phyloP scores from a whole-genome alignment of 2,888 invertebrate genomes.

The Cosmopolites sordidus region DNA sequence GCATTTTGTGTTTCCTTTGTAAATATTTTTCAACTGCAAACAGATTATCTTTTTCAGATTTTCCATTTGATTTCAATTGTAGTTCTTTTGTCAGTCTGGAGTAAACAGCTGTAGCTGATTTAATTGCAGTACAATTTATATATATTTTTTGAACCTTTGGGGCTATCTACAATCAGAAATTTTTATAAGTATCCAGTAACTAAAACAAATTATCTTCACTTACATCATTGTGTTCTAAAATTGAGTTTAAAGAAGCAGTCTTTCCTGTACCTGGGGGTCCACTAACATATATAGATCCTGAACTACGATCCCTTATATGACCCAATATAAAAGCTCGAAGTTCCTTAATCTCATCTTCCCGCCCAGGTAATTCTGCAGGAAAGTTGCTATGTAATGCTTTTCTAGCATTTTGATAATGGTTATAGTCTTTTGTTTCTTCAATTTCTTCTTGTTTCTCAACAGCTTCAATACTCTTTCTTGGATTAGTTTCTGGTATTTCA shows the following conservation, averaged over 20 bases:
- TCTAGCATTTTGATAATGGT: conserved; percentile 42
- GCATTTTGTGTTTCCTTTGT: conserved; percentile 63
- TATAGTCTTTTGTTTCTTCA: neutral
- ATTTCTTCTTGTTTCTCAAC: neutral
- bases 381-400: conserved; percentile 44
- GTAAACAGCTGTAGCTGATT: conserved; percentile 78
- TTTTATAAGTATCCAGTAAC: neutral
- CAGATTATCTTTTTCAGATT: conserved; percentile 63
- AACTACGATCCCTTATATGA: conserved; percentile 60
- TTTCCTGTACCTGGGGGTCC: conserved; percentile 98
- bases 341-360: conserved; percentile 71
- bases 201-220: conserved; percentile 20
- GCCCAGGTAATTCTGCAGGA: conserved; percentile 58
- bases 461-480: neutral
- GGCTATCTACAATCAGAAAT: conserved; percentile 45
- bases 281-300: conserved; percentile 87
- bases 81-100: conserved; percentile 72
- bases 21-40: conserved; percentile 68
- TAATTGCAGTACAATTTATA: conserved; percentile 85
- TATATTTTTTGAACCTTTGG: conserved; percentile 61
- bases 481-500: neutral
- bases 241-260: conserved; percentile 78
- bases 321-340: conserved; percentile 65
- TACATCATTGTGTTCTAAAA: conserved; percentile 65
- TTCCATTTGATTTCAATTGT: conserved; percentile 54